These are phyloP conservation scores for Chiropotes sagulatus DNA, from an alignment of 2,797 vertebrate species.

Conservation along the genomic window DNA sequence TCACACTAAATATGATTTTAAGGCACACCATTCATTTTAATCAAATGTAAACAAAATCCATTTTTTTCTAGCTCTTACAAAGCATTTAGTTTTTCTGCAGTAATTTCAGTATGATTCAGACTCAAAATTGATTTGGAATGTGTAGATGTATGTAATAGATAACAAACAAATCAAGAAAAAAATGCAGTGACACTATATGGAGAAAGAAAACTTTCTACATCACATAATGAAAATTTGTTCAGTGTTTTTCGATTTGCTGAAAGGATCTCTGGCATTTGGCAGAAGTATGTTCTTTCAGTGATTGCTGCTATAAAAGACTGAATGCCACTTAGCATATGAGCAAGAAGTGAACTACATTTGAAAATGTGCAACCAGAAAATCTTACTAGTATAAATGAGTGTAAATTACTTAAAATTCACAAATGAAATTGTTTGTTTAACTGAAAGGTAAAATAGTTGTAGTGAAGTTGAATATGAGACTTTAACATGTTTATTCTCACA, in stretches of 20 bases:
- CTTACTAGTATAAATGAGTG: not conserved
- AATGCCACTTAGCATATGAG: not conserved
- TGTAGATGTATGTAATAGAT: not conserved
- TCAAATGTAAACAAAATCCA: constrained; percentile 38
- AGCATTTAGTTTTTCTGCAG: not conserved
- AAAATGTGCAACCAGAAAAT: not conserved
- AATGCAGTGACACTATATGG: not conserved
- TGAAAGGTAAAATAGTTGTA: not conserved
- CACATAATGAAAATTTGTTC: not conserved
- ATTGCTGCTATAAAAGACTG: not conserved
- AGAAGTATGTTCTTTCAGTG: not conserved
- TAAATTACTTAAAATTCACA: not conserved
- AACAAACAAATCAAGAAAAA: not conserved
- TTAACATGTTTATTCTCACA: not conserved
- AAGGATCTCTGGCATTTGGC: not conserved
- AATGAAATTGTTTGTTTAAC: not conserved
- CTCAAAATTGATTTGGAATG: not conserved
- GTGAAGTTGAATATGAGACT: not conserved
- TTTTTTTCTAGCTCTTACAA: not conserved
- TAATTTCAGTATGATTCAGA: not conserved
- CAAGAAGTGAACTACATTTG: not conserved
- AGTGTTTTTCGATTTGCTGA: not conserved
- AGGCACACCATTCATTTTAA: not conserved
- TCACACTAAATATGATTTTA: not conserved
- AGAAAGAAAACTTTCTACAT: not conserved